Base-by-base conservation (phyloP, 2,888 invertebrate species). In the Nasonovia ribisnigri region DNA sequence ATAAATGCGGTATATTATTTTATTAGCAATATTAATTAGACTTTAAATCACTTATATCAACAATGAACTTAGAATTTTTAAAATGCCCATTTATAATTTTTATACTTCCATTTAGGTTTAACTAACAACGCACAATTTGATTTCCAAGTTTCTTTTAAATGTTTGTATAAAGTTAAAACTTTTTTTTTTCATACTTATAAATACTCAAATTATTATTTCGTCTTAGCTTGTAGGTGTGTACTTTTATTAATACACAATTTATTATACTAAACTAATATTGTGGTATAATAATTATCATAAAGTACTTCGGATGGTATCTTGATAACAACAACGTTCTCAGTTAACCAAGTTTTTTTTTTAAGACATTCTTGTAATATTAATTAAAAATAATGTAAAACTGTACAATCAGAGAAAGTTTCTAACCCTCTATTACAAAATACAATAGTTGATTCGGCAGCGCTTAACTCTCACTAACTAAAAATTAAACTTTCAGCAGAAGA, bases 331-430 rank as follows among this genome's bases (percentile, higher is more conserved):
- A 54, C 13, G 20, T 57, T 6, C 1, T 16, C 1, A 42, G 42
- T 88, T 54, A 42, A 26, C 42, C 42, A 42, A 57, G 88, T 11
- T n/a, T 13, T 84, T 88, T 88, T 26, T 89, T 57, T 20, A 42
- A 42, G 42, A 13, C 24, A 54, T 54, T 11, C 46, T 11, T 26
- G 88, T 24, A 77, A 77, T 13, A 90, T 51, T 77, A 51, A 90
- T 89, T 89, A 89, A 89, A 89, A 89, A 77, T n/a, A 26, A 77
- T 48, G 36, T 90, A 43, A 13, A 89, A 77, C 42, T 90, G 46
- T 36, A 48, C n/a, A 51, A 42, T 51, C 48, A 48, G 48, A 90
- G 24, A 90, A 90, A 90, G 51, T 90, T 90, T 77, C 48, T 24
- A 51, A 51, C 26, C 11, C 67, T 29, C 36, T 13, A 29, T 46